These are phyloP conservation scores for Xestia c-nigrum DNA, from an alignment of 2,888 invertebrate genomes.

Conservation along the genomic window DNA sequence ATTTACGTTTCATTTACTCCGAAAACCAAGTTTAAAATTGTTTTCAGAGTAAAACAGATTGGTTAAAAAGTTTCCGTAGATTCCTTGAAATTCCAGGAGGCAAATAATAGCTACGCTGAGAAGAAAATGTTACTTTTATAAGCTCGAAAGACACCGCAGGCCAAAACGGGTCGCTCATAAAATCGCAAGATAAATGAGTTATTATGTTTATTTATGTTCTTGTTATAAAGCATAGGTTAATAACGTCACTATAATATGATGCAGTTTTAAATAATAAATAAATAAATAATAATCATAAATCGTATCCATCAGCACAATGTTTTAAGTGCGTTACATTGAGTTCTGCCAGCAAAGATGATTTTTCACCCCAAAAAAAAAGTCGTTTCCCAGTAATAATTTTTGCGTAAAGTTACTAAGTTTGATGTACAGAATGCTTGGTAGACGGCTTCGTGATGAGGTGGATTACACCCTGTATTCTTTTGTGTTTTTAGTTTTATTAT, in stretches of 20 bases:
- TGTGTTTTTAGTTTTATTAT: no score
- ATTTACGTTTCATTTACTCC: slow-evolving; percentile 37
- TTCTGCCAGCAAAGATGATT: no score
- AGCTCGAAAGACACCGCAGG: background rate
- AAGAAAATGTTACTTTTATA: slow-evolving; percentile 43
- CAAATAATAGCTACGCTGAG: slow-evolving; percentile 31
- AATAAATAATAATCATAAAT: no score
- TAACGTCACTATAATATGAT: slow-evolving; percentile 15
- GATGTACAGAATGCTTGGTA: no score
- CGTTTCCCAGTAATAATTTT: no score
- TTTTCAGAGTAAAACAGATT: slow-evolving; percentile 42
- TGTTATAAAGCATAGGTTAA: background rate
- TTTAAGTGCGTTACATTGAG: no score
- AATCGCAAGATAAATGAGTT: slow-evolving; percentile 10
- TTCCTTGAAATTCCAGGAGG: slow-evolving; percentile 33
- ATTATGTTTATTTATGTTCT: slow-evolving; percentile 18
- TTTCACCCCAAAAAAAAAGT: no score
- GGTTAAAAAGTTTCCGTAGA: slow-evolving; percentile 53
- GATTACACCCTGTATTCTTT: no score
- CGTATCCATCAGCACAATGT: no score
- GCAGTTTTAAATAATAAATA: no score
- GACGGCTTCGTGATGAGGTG: no score
- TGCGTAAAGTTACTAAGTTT: no score
- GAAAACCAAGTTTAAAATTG: slow-evolving; percentile 37
- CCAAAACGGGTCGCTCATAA: slow-evolving; percentile 3